phyloP scores from a whole-genome alignment of 2,888 invertebrate species.

The Teleiodes luculella region DNA sequence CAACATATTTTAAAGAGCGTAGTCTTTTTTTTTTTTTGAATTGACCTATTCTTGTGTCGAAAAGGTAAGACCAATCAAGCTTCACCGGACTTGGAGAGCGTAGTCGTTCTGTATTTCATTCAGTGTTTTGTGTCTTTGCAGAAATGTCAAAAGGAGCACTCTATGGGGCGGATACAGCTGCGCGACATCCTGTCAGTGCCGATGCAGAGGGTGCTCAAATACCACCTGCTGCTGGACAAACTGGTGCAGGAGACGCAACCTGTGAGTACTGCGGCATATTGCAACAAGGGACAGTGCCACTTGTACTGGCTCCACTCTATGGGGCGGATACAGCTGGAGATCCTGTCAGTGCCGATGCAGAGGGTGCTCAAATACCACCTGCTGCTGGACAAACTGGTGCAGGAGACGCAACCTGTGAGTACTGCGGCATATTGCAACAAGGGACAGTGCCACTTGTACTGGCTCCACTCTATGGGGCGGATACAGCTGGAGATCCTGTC shows the following conservation, averaged over 20 bases:
- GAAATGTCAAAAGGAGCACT: conserved; percentile 96
- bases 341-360: conserved; percentile 98
- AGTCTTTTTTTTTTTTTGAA: too few relatives aligned
- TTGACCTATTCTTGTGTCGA: too few relatives aligned
- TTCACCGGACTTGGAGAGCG: too few relatives aligned
- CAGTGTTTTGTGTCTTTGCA: too few relatives aligned
- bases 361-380: conserved; percentile 98
- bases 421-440: neutral
- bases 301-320: too few relatives aligned
- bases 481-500: conserved; percentile 97
- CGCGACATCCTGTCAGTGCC: conserved; percentile 98
- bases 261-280: conserved; percentile 61
- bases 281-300: neutral
- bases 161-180: conserved; percentile 95
- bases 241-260: conserved; percentile 91
- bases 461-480: conserved; percentile 96
- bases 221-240: conserved; percentile 95
- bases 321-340: conserved; percentile 96
- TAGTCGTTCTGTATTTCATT: too few relatives aligned
- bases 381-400: conserved; percentile 91
- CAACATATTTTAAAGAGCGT: too few relatives aligned
- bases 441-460: neutral
- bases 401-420: conserved; percentile 89
- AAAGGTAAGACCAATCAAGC: too few relatives aligned
- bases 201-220: conserved; percentile 98